Evolutionary conservation across 2,888 invertebrate genomes (phyloP), one percentile per base, ranked within the genome.

Genomic region (Sinopyrophorus schimmeli): DNA sequence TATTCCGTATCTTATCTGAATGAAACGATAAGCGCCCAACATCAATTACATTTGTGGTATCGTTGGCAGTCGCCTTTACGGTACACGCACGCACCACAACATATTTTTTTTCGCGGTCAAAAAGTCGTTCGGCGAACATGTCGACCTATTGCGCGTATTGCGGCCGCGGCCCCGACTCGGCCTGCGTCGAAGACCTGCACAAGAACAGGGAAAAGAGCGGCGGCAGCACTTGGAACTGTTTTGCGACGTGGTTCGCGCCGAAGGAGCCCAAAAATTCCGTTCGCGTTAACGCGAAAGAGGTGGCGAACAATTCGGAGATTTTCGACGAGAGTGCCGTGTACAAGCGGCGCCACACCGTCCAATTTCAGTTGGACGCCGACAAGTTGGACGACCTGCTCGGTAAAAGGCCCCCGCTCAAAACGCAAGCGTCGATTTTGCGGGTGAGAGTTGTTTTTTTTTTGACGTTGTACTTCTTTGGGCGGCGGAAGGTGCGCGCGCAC

Each of bases 271-370:
- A 28, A n/a, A 9, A 26, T 4, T 18, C 39, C 1, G 21, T 23
- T 2, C 15, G 18, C 14, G 18, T 7, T 14, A 21, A 24, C 11
- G 34, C 34, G 9, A 34, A 47, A 17, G 51, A 56, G 23, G 54
- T 56, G 16, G 15, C 56, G 6, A 27, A 52, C 12, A 56, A 42
- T 32, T 38, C 43, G n/a, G 56, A 46, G 21, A 40, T 54, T n/a
- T 17, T 23, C 14, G 51, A 51, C 23, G 50, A 44, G 17, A 26
- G 15, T 21, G 56, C 54, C 5, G 38, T 35, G 5, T 56, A 56
- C 32, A 56, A 54, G 26, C 43, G 52, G 16, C 40, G 54, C 21
- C 31, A 35, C 10, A 56, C 56, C 1, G 44, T 56, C 5, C 54
- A 54, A 24, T 52, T 54, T 20, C 53, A 55, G 24, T 38, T 49